Base-by-base conservation (phyloP, 2,113 vertebrate genomes). In the Urocynchramus pylzowi region DNA sequence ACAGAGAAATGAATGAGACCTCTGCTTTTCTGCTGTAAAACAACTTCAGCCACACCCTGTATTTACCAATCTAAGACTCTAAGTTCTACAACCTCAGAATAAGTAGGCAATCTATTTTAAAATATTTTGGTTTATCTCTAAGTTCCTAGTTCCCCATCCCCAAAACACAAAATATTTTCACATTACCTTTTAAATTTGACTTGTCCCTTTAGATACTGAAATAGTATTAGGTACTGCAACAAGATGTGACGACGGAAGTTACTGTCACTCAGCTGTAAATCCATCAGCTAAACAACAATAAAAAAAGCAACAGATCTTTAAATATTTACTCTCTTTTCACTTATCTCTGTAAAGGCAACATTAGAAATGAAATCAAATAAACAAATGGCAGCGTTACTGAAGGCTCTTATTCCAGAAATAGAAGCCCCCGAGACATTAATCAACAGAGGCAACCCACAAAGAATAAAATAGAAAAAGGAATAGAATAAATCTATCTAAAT, bases 131-230 rank as follows among this genome's bases (percentile, higher is more conserved):
- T 57, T 76, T 86, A 45, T 8, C 53, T 64, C 33, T 21, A 63
- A 81, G 30, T 56, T 88, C 59, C 41, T 82, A 94, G 16, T 23
- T 78, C 61, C 71, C 41, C 44, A 83, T 2, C 12, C 22, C 56
- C 37, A 54, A 67, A 92, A 39, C 5, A 60, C 35, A 83, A 81
- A 57, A 6, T 49, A 82, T 61, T 90, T 70, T 24, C 61, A 75
- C 16, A 44, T 98, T 96, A 99, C 99, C 99, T 99, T 98, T 99
- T 99, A 97, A 99, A 99, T 96, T 99, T 99, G 95, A 99, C 99
- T 89, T 99, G 99, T 47, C 99, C 99, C 93, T 99, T 99, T 80
- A 99, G 98, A 96, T 99, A 99, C 87, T 99, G 99, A 97, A 99
- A 99, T 41, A 99, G 98, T 98, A 99, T 99, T 65, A 99, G 98